Base-by-base conservation (phyloP, 1,140 invertebrate species). In the Sarcophaga bullata region DNA sequence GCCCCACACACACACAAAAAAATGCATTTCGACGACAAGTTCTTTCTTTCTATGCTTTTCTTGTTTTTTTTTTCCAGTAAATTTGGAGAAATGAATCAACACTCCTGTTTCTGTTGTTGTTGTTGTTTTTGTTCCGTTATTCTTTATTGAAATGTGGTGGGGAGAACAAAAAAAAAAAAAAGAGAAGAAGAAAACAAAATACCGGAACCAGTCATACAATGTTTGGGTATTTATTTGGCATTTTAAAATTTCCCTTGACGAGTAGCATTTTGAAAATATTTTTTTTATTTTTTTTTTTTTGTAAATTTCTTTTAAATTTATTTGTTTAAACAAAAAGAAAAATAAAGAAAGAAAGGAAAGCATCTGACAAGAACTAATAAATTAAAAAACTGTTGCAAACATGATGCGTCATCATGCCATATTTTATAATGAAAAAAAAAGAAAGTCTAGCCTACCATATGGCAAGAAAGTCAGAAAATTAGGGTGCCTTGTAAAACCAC, bases 331-430 rank as follows among this genome's bases (percentile, higher is more conserved):
- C 58, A 37, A 37, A 37, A 37, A 37, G 62, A 19, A 68, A 68
- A 68, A 37, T 1, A 37, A 37, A 37, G 25, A 37, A 37, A 37
- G 25, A 37, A 37, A 37, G 25, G 4, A 37, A 37, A 68, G 62
- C 19, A 68, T 17, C n/a, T 68, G 62, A 68, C 62, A 68, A 68
- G 17, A 68, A 68, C 62, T 68, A 68, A 68, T 68, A 68, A 68
- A 68, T 68, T 19, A 68, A 37, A 37, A 37, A 7, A 68, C 62
- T 19, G 17, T 25, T 68, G 50, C 50, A 52, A 19, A 68, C 62
- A 68, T 8, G 17, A 19, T 68, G 62, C 62, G 62, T 68, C 62
- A 68, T 68, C 17, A 19, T 68, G 54, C 13, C 54, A 13, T 58
- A 58, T 58, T 58, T 58, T 58, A 6, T 7, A 58, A 58, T 6